Evolutionary conservation across 2,113 vertebrate species (phyloP).

Genomic region (Gracilinanus agilis): DNA sequence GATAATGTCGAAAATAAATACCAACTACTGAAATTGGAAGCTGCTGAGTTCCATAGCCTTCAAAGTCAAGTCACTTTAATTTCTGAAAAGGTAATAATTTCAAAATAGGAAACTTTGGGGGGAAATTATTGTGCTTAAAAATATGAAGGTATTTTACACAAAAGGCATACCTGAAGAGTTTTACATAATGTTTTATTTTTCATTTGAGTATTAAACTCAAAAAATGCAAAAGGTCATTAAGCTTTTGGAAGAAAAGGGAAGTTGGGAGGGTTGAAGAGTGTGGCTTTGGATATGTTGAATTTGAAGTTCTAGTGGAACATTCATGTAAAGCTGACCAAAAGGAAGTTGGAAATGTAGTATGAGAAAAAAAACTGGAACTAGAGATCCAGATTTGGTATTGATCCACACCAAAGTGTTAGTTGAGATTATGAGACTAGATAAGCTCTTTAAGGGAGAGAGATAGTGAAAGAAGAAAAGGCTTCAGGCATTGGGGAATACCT

Average conservation of each 20-base stretch:
- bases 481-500: not conserved
- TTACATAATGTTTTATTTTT: not conserved
- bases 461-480: not conserved
- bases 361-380: not conserved
- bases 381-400: not conserved
- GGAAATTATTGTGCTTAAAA: not conserved
- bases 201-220: not conserved
- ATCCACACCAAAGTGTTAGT: not conserved
- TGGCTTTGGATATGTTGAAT: not conserved
- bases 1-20: constrained; percentile 89
- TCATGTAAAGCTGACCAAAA: not conserved
- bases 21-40: constrained; percentile 85
- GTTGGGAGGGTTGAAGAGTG: not conserved
- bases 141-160: not conserved
- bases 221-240: not conserved
- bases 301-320: not conserved
- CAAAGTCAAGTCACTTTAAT: constrained; percentile 89
- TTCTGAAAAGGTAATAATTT: constrained; percentile 90
- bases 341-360: not conserved
- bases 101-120: constrained; percentile 23
- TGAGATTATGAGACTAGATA: not conserved
- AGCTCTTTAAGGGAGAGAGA: not conserved
- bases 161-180: not conserved
- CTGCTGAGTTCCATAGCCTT: constrained; percentile 84
- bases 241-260: not conserved